phyloP scores from a whole-genome alignment of 2,797 vertebrate species.

The Lepus oiostolus region DNA sequence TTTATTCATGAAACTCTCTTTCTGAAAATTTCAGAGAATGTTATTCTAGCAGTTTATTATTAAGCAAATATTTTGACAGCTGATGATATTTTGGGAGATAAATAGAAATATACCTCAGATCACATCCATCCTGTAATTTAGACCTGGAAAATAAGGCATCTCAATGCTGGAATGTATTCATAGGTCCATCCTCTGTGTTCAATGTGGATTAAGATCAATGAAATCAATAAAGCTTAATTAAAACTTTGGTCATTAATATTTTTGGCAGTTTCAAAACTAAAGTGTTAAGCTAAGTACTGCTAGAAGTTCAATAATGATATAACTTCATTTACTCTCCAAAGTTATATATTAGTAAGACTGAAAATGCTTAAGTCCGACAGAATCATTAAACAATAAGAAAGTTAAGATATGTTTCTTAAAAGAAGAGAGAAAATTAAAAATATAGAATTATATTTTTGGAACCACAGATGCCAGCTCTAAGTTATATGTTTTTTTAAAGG shows the following conservation, averaged over 20 bases:
- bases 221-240: constrained; percentile 73
- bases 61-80: constrained; percentile 78
- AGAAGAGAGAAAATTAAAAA: not conserved
- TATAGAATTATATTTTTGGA: not conserved
- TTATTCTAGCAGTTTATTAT: constrained; percentile 80
- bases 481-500: no score
- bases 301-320: constrained; percentile 45
- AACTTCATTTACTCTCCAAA: not conserved
- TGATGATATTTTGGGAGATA: constrained; percentile 74
- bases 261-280: constrained; percentile 58
- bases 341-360: not conserved
- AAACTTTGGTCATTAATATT: constrained; percentile 66
- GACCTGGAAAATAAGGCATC: constrained; percentile 36
- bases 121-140: constrained; percentile 56
- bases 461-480: not conserved
- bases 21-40: constrained; percentile 72
- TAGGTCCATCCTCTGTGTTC: not conserved
- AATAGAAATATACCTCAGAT: constrained; percentile 51
- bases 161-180: not conserved
- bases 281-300: constrained; percentile 22
- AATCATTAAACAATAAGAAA: not conserved
- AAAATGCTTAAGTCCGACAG: not conserved
- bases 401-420: not conserved
- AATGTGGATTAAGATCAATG: constrained; percentile 58
- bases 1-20: constrained; percentile 73